phyloP scores from a whole-genome alignment of 2,113 vertebrate species.

The Sceloporus undulatus region DNA sequence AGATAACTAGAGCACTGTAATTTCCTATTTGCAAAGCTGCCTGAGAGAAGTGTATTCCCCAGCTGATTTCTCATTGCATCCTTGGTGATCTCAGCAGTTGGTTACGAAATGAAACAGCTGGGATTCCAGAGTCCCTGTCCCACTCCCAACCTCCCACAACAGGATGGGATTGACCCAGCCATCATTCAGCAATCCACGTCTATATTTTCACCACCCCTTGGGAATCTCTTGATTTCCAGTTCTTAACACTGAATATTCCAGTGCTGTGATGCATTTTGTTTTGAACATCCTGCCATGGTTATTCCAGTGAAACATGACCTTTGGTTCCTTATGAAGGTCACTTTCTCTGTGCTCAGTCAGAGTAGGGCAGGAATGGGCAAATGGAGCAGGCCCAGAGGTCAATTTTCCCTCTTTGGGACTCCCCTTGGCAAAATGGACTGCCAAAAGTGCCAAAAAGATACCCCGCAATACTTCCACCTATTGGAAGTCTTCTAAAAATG shows the following conservation, averaged over 20 bases:
- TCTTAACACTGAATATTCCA: background rate
- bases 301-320: background rate
- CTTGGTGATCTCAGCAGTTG: background rate
- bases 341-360: background rate
- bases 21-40: background rate
- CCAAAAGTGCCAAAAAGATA: too few relatives aligned
- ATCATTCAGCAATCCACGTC: background rate
- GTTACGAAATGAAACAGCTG: background rate
- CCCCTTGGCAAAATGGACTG: too few relatives aligned
- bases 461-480: too few relatives aligned
- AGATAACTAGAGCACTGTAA: background rate
- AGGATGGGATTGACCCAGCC: background rate
- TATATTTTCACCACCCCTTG: background rate
- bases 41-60: background rate
- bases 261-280: background rate
- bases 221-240: slow-evolving; percentile 3
- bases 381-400: too few relatives aligned
- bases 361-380: too few relatives aligned
- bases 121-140: background rate
- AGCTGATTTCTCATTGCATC: background rate
- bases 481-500: too few relatives aligned
- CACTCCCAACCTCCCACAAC: background rate
- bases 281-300: background rate
- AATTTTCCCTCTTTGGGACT: too few relatives aligned
- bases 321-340: background rate